Base-by-base conservation (phyloP, 2,797 vertebrate genomes). In the Antrozous pallidus region DNA sequence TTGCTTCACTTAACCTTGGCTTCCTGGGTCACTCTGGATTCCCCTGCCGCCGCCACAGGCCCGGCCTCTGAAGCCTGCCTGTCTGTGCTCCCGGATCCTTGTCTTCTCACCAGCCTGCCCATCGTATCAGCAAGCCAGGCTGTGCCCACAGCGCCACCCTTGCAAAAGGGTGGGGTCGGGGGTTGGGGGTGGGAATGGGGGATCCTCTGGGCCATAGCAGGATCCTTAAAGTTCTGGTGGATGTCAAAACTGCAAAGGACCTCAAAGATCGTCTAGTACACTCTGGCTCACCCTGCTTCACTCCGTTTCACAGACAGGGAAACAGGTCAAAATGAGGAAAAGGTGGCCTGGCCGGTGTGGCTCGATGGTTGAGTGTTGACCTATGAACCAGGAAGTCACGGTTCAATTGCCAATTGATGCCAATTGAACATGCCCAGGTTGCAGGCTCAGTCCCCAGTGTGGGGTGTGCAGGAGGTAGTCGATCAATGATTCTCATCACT, bases 1-100 rank as follows among this genome's bases (percentile, higher is more conserved):
- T 56, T 26, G 5, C 90, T 63, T 95, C 87, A 92, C 18, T 94
- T 65, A 90, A 84, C 78, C 0, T 1, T 31, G 40, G n/a, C 84
- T 58, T 96, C 90, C 33, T 88, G 90, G 93, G 90, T 78, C 88
- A 26, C 69, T 10, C 0, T 88, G 83, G 89, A 92, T 95, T 90
- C 45, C 95, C 67, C 5, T 73, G 78, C 71, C 69, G n/a, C 67
- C 61, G 42, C 89, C 69, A 17, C 86, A 94, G 61, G 84, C 49
- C 31, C 80, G 54, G 42, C 86, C 36, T 78, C 80, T 18, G 85
- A 70, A 28, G 20, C 74, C 47, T 24, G 20, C 73, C 49, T 81
- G 5, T 28, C 90, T 56, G 3, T 77, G 73, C 13, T 47, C 36
- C 31, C 20, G 11, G 22, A 8, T 47, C 42, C 65, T 54, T 6